Evolutionary conservation across 2,113 vertebrate genomes (phyloP).

Genomic region (Alethe diademata): DNA sequence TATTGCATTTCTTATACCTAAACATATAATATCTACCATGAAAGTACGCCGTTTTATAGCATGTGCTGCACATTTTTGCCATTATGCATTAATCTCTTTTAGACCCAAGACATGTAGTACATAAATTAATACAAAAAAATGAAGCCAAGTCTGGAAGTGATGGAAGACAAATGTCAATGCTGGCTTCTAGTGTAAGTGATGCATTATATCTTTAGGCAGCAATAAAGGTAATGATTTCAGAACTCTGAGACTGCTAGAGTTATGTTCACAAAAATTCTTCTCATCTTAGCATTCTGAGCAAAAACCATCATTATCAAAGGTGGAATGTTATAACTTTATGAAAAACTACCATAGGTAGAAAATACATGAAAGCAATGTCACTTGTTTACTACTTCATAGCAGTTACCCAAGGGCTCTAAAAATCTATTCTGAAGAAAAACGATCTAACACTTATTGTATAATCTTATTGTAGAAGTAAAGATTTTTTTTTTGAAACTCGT

Average conservation of each 20-base stretch:
- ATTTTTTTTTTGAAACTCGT: neutral
- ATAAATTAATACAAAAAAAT: conserved; percentile 35
- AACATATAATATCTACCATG: neutral
- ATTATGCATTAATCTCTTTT: neutral
- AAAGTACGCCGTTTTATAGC: neutral
- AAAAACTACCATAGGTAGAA: neutral
- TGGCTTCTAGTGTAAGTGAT: conserved; percentile 27
- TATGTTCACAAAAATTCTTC: conserved; percentile 33
- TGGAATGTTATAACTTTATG: neutral
- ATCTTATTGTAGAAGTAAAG: neutral
- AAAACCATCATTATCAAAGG: neutral
- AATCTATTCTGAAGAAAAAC: neutral
- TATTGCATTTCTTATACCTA: neutral
- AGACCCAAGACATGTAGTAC: neutral
- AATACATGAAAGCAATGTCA: neutral
- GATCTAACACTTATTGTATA: neutral
- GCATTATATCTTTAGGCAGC: conserved; percentile 53
- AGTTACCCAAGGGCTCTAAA: neutral
- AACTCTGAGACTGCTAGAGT: conserved; percentile 38
- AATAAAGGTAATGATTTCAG: conserved; percentile 60
- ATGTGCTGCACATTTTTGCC: neutral
- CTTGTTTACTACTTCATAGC: neutral
- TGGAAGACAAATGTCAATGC: neutral
- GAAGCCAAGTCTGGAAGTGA: conserved; percentile 4
- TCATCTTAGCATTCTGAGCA: conserved; percentile 19